Evolutionary conservation across 2,113 vertebrate genomes (phyloP).

Genomic region (Pogonocichla stellata): DNA sequence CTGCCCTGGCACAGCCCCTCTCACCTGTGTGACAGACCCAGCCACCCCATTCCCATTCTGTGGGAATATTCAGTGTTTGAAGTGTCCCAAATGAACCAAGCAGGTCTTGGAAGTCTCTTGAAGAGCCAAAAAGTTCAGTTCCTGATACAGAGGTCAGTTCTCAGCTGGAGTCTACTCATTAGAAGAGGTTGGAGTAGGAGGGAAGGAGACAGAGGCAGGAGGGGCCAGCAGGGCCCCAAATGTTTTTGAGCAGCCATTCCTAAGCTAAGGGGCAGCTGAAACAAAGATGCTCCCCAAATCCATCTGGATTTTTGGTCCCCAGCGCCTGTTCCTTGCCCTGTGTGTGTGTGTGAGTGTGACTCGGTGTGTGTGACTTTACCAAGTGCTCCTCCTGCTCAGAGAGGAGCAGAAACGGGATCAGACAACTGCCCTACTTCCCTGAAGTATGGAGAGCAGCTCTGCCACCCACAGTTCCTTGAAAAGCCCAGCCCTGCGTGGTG

Average conservation of each 20-base stretch:
- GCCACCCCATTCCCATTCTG: fast-evolving
- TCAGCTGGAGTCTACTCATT: neutral
- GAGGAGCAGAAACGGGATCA: constrained; percentile 27
- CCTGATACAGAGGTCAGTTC: neutral
- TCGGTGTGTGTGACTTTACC: neutral
- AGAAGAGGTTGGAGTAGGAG: neutral
- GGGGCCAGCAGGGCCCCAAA: neutral
- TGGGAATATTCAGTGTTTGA: neutral
- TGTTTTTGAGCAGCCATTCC: neutral
- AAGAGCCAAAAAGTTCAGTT: neutral
- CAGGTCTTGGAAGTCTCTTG: neutral
- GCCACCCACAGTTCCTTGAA: neutral
- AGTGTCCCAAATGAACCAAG: neutral
- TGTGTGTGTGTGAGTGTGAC: neutral
- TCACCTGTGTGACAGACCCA: neutral
- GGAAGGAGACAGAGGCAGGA: neutral
- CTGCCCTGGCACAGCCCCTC: neutral
- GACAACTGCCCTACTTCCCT: constrained; percentile 25
- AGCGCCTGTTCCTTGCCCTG: neutral
- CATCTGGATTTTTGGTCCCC: neutral
- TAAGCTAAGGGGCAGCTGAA: neutral
- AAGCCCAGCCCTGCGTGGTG: neutral
- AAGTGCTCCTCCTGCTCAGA: neutral
- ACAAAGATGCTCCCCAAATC: neutral
- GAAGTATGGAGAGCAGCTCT: constrained; percentile 24